These are phyloP conservation scores for Pygathrix nemaeus DNA, from an alignment of 2,113 vertebrate species.

Conservation along the genomic window DNA sequence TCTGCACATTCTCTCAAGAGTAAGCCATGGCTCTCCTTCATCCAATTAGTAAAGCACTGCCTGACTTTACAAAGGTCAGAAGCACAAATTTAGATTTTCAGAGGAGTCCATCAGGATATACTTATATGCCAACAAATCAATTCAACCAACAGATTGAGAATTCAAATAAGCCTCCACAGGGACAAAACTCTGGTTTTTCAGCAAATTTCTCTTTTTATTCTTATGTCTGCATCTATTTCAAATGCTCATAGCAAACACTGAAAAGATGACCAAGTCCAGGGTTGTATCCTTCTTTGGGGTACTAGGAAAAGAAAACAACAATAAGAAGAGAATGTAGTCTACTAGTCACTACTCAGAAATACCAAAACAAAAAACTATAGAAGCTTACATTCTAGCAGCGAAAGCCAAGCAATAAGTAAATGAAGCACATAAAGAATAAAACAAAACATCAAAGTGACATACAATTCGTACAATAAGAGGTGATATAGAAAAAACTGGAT, in stretches of 20 bases:
- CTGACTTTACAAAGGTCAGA: slow-evolving; percentile 62
- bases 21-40: background rate
- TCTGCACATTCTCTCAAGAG: background rate
- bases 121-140: slow-evolving; percentile 36
- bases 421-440: background rate
- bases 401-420: background rate
- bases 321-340: background rate
- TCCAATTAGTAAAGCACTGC: background rate
- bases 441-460: background rate
- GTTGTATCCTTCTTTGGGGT: background rate
- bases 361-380: background rate
- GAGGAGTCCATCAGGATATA: slow-evolving; percentile 42
- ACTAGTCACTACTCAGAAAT: background rate
- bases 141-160: slow-evolving; percentile 56
- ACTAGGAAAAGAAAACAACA: background rate
- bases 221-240: background rate
- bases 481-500: background rate
- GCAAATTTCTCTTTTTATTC: slow-evolving; percentile 37
- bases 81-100: background rate
- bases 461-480: background rate
- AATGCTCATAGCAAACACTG: background rate
- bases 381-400: background rate
- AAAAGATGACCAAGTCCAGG: background rate
- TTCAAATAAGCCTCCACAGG: slow-evolving; percentile 30
- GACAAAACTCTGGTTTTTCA: background rate